Evolutionary conservation across 37 sponge, comb jelly and placozoan species (phyloP).

Genomic region (Halisarca cf. caerulea): DNA sequence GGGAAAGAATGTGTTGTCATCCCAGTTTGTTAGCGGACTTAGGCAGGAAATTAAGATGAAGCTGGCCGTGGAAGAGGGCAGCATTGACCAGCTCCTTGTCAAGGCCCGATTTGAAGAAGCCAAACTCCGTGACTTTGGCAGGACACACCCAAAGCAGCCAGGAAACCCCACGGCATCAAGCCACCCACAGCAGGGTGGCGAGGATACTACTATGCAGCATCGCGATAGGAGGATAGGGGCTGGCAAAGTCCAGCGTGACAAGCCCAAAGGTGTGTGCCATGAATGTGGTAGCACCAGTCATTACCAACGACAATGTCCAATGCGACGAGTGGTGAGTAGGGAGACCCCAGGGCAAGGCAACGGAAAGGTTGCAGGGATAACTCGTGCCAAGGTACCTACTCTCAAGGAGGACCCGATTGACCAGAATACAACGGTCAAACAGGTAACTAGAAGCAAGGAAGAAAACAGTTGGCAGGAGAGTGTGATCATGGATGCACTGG

Average conservation of each 20-base stretch:
- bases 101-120: slow-evolving; percentile 40
- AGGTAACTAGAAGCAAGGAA: no score
- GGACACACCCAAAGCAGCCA: background rate
- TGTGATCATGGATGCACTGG: background rate
- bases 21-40: slow-evolving; percentile 57
- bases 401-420: no score
- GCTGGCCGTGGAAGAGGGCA: slow-evolving; percentile 17
- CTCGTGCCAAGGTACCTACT: no score
- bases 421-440: no score
- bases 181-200: background rate
- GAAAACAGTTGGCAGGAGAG: slow-evolving; percentile 17
- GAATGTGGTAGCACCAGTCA: background rate
- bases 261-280: background rate
- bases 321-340: background rate
- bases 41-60: slow-evolving; percentile 32
- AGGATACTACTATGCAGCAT: background rate
- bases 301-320: background rate
- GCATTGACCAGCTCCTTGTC: slow-evolving; percentile 8
- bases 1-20: slow-evolving; percentile 36
- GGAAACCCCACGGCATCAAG: background rate
- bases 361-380: background rate
- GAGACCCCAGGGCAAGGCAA: background rate
- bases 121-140: slow-evolving; percentile 2
- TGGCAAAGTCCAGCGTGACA: background rate
- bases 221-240: background rate